A percentile compares a stretch with the other conserved stretches of the same genome.
These are phyloP conservation scores for Drosophila nigrodunni DNA, from an alignment of 1,140 invertebrate genomes.

Conservation along the genomic window DNA sequence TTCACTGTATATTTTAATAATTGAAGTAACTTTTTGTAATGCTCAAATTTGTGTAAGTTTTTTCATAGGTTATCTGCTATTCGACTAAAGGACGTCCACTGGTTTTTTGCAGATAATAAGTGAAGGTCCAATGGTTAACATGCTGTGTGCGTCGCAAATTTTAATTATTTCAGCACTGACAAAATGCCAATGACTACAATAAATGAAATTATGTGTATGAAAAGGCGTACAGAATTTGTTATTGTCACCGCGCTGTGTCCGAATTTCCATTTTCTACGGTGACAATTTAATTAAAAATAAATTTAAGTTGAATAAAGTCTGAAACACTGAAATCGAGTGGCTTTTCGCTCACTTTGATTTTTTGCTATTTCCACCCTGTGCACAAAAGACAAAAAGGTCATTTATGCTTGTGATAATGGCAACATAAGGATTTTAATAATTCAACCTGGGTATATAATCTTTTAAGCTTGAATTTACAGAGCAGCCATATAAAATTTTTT, in stretches of 20 bases:
- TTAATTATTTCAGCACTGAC: constrained; percentile 61
- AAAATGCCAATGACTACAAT: constrained; percentile 40
- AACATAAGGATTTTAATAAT: too few species aligned
- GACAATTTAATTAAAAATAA: constrained; percentile 67
- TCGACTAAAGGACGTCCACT: too few species aligned
- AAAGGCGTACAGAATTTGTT: constrained; percentile 40
- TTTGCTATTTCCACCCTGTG: background rate
- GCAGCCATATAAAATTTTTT: too few species aligned
- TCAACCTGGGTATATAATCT: too few species aligned
- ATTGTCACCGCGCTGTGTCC: constrained; percentile 19
- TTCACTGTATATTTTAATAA: too few species aligned
- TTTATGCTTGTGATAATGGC: too few species aligned
- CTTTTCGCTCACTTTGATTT: constrained; percentile 34
- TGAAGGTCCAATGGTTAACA: constrained; percentile 7
- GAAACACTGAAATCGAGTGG: constrained; percentile 9
- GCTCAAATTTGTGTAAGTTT: too few species aligned
- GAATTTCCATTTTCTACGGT: constrained; percentile 29
- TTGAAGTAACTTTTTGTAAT: too few species aligned
- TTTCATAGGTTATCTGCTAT: too few species aligned
- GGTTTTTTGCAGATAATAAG: background rate
- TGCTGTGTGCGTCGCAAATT: constrained; percentile 28
- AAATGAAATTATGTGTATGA: background rate
- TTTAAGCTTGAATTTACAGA: too few species aligned
- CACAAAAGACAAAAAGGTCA: too few species aligned
- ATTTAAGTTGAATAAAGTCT: constrained; percentile 7